Conservation (phyloP, 2,113 vertebrate genomes). For the Dermatemys mawii region DNA sequence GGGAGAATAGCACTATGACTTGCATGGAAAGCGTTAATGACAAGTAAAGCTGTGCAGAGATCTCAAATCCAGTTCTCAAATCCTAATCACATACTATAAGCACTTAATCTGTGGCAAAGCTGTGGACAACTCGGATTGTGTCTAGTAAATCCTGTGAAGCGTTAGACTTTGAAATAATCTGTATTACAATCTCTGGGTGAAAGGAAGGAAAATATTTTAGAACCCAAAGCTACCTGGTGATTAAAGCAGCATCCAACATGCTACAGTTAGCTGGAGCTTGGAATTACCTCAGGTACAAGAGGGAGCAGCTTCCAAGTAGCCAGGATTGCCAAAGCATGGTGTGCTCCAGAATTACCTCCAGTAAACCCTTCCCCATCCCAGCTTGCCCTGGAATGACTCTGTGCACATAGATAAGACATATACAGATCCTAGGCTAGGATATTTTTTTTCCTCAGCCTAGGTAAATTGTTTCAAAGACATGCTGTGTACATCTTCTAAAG, state of each 20-base stretch:
- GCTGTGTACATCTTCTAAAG: too few relatives aligned
- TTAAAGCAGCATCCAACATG: background rate
- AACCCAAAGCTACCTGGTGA: background rate
- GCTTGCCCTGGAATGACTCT: background rate
- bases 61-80: slow-evolving; percentile 12
- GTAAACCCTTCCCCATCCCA: background rate
- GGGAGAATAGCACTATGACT: background rate
- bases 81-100: background rate
- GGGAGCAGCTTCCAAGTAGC: background rate
- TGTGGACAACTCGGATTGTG: background rate
- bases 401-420: too few relatives aligned
- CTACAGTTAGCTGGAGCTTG: background rate
- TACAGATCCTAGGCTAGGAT: too few relatives aligned
- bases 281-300: background rate
- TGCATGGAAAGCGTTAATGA: background rate
- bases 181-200: background rate
- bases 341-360: background rate
- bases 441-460: too few relatives aligned
- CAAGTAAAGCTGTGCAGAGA: background rate
- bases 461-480: too few relatives aligned
- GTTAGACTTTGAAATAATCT: background rate
- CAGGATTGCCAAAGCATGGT: background rate
- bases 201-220: background rate
- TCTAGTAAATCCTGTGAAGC: background rate
- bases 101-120: slow-evolving; percentile 10